Evolutionary conservation across 2,888 invertebrate species (phyloP).

Genomic region (Electrophaes corylata): DNA sequence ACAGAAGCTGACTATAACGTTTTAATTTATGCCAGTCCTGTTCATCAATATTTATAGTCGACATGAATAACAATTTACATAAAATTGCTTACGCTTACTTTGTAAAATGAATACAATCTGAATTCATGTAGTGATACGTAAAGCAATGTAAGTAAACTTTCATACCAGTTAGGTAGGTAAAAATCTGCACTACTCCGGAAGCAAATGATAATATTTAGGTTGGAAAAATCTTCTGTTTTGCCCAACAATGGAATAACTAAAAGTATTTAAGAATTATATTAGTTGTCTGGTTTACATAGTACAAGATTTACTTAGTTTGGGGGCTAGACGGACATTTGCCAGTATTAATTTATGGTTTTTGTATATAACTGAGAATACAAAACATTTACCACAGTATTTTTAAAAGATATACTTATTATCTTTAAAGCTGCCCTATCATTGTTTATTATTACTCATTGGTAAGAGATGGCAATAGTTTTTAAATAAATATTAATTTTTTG

Average conservation of each 20-base stretch:
- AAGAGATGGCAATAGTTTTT: neutral
- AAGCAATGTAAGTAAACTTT: neutral
- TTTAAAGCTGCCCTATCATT: no score
- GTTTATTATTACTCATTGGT: no score
- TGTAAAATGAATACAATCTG: constrained; percentile 1
- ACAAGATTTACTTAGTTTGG: no score
- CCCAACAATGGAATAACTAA: no score
- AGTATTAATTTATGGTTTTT: no score
- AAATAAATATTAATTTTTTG: no score
- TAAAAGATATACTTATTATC: no score
- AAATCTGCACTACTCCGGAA: neutral
- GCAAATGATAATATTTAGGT: neutral
- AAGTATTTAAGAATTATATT: no score
- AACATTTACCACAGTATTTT: no score
- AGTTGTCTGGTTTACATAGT: no score
- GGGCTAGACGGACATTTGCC: no score
- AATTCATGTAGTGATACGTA: neutral
- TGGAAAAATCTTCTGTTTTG: neutral
- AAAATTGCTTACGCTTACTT: constrained; percentile 5
- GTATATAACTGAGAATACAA: no score
- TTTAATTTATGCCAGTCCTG: neutral
- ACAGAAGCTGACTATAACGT: neutral
- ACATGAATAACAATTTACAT: constrained; percentile 4
- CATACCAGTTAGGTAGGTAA: neutral
- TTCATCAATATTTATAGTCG: neutral